Evolutionary conservation across 2,888 invertebrate genomes (phyloP).

Genomic region (Trissoscelio sp.): DNA sequence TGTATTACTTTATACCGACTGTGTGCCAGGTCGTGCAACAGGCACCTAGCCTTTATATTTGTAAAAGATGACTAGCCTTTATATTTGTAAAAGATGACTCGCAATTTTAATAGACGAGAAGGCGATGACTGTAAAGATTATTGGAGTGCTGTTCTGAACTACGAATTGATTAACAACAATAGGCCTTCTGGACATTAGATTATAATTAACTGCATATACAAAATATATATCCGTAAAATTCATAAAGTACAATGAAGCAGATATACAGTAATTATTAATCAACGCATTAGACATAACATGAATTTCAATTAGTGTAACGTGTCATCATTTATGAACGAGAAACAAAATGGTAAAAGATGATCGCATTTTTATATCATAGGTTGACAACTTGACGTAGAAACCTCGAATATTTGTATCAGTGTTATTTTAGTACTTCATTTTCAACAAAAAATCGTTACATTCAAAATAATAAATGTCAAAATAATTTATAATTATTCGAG

Average conservation of each 20-base stretch:
- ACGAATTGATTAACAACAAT: constrained; percentile 7
- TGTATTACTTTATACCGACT: no score
- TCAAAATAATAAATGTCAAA: constrained; percentile 21
- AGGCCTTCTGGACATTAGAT: constrained; percentile 32
- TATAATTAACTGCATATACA: constrained; percentile 52
- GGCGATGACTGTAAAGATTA: constrained; percentile 1
- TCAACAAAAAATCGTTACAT: constrained; percentile 12
- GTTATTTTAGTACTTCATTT: constrained; percentile 48
- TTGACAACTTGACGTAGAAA: constrained; percentile 76
- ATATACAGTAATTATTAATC: constrained; percentile 68
- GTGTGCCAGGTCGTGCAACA: no score
- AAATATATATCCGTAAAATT: constrained; percentile 46
- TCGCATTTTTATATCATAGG: constrained; percentile 78
- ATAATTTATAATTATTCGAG: constrained; percentile 75
- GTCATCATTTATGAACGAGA: constrained; percentile 70
- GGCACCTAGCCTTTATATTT: no score
- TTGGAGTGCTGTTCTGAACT: not conserved
- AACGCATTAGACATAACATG: constrained; percentile 72
- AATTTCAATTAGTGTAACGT: constrained; percentile 75
- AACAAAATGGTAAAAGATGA: constrained; percentile 64
- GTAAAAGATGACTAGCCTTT: no score
- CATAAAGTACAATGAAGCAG: constrained; percentile 55
- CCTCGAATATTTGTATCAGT: constrained; percentile 76
- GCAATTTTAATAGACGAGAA: constrained; percentile 2
- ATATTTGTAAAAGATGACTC: not conserved